These are phyloP conservation scores for Synanthedon myopaeformis DNA, from an alignment of 2,888 invertebrate species.

Conservation along the genomic window DNA sequence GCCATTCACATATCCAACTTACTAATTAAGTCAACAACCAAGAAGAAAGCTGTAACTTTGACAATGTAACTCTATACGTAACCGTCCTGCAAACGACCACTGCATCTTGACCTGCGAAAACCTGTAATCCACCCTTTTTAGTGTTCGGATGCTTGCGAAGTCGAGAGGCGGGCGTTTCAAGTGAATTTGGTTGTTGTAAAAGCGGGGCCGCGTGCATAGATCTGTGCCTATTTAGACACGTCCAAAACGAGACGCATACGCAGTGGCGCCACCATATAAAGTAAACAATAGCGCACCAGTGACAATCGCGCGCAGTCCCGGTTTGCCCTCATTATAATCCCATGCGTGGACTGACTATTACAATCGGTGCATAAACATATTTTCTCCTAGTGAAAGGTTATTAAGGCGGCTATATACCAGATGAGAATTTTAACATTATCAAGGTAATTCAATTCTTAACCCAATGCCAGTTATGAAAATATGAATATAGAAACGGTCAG, in stretches of 20 bases:
- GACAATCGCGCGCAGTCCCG: conserved; percentile 29
- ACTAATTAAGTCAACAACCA: conserved; percentile 66
- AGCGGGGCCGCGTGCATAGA: conserved; percentile 60
- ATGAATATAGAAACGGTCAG: no score
- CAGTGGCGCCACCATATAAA: conserved; percentile 62
- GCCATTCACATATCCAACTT: conserved; percentile 69
- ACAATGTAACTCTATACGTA: conserved; percentile 67
- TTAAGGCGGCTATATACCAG: no score
- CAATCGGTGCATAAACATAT: conserved; percentile 2
- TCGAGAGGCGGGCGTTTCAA: conserved; percentile 16
- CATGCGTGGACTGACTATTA: conserved; percentile 33
- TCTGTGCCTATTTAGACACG: conserved; percentile 65
- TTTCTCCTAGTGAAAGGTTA: no score
- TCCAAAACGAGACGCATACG: conserved; percentile 46
- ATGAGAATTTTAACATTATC: no score
- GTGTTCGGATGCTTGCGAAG: conserved; percentile 3
- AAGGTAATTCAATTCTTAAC: no score
- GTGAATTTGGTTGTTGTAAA: conserved; percentile 28
- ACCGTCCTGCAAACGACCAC: conserved; percentile 35
- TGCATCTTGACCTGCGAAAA: conserved; percentile 20
- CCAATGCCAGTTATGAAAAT: no score
- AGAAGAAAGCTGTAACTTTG: conserved; percentile 68
- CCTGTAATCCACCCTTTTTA: conserved; percentile 5
- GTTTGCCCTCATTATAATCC: conserved; percentile 49
- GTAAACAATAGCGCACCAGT: conserved; percentile 54